These are phyloP conservation scores for Mimachlamys varia DNA, from an alignment of 2,888 invertebrate genomes.

Conservation along the genomic window DNA sequence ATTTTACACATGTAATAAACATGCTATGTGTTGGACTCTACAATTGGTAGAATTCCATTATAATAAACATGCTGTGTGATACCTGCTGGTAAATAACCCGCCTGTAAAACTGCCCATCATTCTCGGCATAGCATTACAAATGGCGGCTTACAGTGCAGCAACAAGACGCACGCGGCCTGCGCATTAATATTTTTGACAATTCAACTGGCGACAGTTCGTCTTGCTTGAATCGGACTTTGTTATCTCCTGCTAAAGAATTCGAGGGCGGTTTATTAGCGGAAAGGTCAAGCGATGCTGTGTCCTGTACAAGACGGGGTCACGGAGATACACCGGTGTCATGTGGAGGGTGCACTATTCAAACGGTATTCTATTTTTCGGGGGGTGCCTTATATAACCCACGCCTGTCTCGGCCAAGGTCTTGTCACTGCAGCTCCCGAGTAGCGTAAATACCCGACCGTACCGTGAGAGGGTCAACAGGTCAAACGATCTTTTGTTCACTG, in stretches of 20 bases:
- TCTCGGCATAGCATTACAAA: too few species aligned
- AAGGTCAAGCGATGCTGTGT: constrained; percentile 31
- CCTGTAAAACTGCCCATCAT: neutral
- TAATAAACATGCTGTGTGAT: too few species aligned
- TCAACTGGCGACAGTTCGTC: neutral
- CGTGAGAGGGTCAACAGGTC: neutral
- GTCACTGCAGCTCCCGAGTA: neutral
- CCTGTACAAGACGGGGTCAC: neutral
- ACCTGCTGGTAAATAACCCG: neutral
- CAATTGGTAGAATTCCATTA: too few species aligned
- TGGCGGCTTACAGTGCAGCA: neutral
- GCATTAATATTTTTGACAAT: neutral
- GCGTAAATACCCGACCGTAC: neutral
- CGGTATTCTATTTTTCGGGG: neutral
- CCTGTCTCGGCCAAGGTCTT: neutral
- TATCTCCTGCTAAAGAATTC: neutral
- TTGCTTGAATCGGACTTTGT: neutral
- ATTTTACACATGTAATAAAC: too few species aligned
- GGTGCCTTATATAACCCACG: constrained; percentile 24
- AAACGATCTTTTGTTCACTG: neutral
- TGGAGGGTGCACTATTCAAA: constrained; percentile 17
- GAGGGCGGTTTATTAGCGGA: neutral
- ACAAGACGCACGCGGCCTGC: neutral
- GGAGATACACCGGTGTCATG: neutral
- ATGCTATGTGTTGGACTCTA: too few species aligned